Conservation (phyloP, 2,888 invertebrate species). For the Tachina lurida region DNA sequence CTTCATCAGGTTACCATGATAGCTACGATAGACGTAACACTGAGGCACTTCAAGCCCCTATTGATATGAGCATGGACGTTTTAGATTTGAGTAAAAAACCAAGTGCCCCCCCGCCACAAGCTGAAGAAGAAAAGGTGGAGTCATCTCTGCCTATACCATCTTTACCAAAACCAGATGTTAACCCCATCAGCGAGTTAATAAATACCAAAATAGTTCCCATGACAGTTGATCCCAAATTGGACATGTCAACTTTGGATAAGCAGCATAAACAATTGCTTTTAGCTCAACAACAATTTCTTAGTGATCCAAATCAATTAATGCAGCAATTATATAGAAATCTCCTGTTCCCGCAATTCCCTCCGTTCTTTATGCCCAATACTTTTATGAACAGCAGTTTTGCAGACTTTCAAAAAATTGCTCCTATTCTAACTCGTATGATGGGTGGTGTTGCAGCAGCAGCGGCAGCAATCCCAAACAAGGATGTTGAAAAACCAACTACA, state of each 20-base stretch:
- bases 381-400: constrained; percentile 83
- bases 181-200: constrained; percentile 82
- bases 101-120: constrained; percentile 58
- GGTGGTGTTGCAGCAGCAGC: constrained; percentile 50
- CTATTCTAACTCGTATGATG: constrained; percentile 82
- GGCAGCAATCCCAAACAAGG: constrained; percentile 46
- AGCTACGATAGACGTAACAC: constrained; percentile 82
- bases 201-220: constrained; percentile 25
- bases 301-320: constrained; percentile 84
- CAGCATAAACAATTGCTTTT: constrained; percentile 85
- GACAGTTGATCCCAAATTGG: constrained; percentile 73
- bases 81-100: constrained; percentile 93
- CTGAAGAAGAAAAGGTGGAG: constrained; percentile 50
- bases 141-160: constrained; percentile 36
- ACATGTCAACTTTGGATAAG: constrained; percentile 82
- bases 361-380: constrained; percentile 86
- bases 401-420: constrained; percentile 85
- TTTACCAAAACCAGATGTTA: constrained; percentile 80
- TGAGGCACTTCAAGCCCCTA: constrained; percentile 84
- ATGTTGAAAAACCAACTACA: constrained; percentile 61
- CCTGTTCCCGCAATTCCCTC: constrained; percentile 85
- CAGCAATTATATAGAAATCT: constrained; percentile 86
- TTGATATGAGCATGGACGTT: constrained; percentile 91
- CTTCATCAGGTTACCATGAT: constrained; percentile 77
- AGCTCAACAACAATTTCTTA: constrained; percentile 85